phyloP scores from a whole-genome alignment of 1,140 invertebrate species.

The Vollenhovia emeryi region DNA sequence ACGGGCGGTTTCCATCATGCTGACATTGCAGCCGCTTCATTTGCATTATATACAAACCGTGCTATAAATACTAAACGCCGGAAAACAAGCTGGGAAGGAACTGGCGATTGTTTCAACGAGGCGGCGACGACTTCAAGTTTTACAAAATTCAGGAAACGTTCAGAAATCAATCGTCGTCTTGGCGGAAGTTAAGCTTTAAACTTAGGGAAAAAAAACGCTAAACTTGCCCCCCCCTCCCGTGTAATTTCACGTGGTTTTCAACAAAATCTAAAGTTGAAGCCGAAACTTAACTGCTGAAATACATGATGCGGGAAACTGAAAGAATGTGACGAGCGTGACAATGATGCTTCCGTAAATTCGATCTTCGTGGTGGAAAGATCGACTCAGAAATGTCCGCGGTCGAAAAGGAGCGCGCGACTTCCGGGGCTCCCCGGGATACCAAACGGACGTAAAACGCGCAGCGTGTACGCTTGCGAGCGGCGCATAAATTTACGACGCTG shows the following conservation, averaged over 20 bases:
- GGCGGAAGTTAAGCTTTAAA: neutral
- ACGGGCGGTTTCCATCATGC: slow-evolving; percentile 35
- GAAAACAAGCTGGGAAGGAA: neutral
- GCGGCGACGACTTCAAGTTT: neutral
- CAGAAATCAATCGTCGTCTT: neutral
- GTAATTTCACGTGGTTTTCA: neutral
- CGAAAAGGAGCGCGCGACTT: neutral
- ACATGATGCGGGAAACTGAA: neutral
- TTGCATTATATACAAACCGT: slow-evolving; percentile 29
- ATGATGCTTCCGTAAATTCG: neutral
- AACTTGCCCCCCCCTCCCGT: too few relatives aligned
- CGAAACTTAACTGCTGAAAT: neutral
- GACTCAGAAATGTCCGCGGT: neutral
- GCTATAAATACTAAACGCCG: neutral
- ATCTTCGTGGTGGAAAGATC: neutral
- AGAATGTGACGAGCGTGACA: slow-evolving; percentile 1
- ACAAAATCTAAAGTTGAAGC: neutral
- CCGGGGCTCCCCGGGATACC: slow-evolving; percentile 11
- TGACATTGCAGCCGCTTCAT: slow-evolving; percentile 29
- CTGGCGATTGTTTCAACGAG: neutral
- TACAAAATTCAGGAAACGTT: neutral
- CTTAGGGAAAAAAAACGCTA: neutral
- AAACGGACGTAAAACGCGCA: slow-evolving; percentile 15
- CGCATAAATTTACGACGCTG: slow-evolving; percentile 37
- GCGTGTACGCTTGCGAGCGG: neutral